Percentiles rank a stretch among this genome's conserved stretches.
Evolutionary conservation across 2,113 vertebrate genomes (phyloP).

Genomic region (Tenrec ecaudatus): DNA sequence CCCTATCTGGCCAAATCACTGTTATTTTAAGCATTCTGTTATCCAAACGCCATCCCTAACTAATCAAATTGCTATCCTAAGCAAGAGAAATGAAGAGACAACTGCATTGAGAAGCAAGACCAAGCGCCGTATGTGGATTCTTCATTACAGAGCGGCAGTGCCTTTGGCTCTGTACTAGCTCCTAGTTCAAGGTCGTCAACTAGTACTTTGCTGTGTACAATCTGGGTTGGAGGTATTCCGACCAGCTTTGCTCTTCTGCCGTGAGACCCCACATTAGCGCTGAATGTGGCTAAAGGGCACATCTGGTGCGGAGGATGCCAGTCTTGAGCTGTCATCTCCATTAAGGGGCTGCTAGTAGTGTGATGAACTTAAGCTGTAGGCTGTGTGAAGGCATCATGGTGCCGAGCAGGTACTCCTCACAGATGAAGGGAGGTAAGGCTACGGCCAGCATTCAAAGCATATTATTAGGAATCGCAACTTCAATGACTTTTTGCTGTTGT

Average conservation of each 20-base stretch:
- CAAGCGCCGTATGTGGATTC: background rate
- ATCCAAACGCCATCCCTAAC: background rate
- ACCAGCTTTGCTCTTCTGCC: background rate
- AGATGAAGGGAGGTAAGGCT: background rate
- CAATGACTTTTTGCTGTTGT: background rate
- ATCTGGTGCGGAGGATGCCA: background rate
- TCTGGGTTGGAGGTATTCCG: background rate
- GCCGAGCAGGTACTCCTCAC: background rate
- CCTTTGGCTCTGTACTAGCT: too few species aligned
- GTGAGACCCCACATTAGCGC: background rate
- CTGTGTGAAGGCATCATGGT: background rate
- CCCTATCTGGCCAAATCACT: background rate
- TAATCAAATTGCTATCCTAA: conserved; percentile 6
- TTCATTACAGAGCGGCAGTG: background rate
- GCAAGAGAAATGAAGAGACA: conserved; percentile 16
- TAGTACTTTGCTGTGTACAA: too few species aligned
- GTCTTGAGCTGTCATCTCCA: background rate
- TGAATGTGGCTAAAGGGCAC: background rate
- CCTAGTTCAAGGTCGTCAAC: too few species aligned
- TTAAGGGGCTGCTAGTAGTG: background rate
- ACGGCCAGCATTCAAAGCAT: conserved; percentile 1
- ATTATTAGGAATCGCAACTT: conserved; percentile 26
- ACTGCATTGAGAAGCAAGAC: background rate
- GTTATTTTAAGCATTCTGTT: conserved; percentile 46
- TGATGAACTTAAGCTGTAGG: too few species aligned